Base-by-base conservation (phyloP, 2,888 invertebrate genomes). In the Chrysolina oricalcia region DNA sequence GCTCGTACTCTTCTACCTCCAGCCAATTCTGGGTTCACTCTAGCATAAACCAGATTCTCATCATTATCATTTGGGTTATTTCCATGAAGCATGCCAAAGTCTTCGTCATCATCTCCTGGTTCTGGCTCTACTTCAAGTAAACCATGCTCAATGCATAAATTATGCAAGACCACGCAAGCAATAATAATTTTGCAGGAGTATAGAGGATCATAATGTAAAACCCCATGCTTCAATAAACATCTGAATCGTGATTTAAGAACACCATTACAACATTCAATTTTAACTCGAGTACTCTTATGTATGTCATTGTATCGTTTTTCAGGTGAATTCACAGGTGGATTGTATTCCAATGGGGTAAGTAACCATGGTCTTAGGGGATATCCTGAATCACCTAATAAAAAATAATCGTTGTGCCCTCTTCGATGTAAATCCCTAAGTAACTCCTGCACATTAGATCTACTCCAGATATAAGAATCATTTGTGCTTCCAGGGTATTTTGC, bases 161-260 rank as follows among this genome's bases (percentile, higher is more conserved):
- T 78, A 41, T 78, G 76, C 40, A 76, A 43, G 19, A 73, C 68
- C 10, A 67, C 68, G 72, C 76, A 78, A 56, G 74, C 63, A 69
- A 74, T 78, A 27, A 76, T 63, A 50, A 78, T 76, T 68, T 66
- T 72, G 15, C 62, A 35, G 13, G 75, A 71, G 10, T 27, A 69
- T 50, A 10, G 17, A 46, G 78, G 75, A 6, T 64, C 13, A 62
- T 78, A 78, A 50, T 78, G 78, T 53, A 75, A 43, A 8, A 73
- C 66, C 23, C 79, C 43, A 56, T 79, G 70, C 43, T 73, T 78
- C 13, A 75, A 48, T 23, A 78, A 56, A 56, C 75, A 78, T 50
- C 78, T 66, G 73, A 79, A 79, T 50, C 79, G 50, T 27, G 53
- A 73, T 63, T 79, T 79, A 63, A 79, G 62, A 23, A 79, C 27